Percentiles rank a stretch among this genome's conserved stretches.
Evolutionary conservation across 2,888 invertebrate genomes (phyloP).

Genomic region (Drosophila mayaguana): DNA sequence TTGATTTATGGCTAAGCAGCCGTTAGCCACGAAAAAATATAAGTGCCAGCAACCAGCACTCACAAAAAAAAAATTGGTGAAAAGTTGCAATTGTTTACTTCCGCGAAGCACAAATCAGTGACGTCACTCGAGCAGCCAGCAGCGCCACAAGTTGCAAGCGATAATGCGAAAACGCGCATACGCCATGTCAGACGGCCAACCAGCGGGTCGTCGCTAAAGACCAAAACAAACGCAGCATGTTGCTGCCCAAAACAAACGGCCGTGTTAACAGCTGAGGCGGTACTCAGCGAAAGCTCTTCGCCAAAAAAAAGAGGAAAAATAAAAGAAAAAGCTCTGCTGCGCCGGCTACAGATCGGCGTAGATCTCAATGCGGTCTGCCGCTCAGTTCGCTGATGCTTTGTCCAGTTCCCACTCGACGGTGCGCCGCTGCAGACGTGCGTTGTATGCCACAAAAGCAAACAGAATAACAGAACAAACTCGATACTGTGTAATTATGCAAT

Average conservation of each 20-base stretch:
- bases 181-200: slow-evolving; percentile 40
- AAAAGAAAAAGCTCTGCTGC: slow-evolving; percentile 44
- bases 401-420: slow-evolving; percentile 74
- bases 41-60: slow-evolving; percentile 9
- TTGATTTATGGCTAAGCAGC: slow-evolving; percentile 71
- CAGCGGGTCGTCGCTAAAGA: slow-evolving; percentile 43
- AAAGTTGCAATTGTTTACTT: slow-evolving; percentile 69
- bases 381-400: slow-evolving; percentile 36
- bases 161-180: slow-evolving; percentile 47
- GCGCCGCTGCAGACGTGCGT: slow-evolving; percentile 65
- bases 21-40: slow-evolving; percentile 29
- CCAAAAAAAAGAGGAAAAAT: slow-evolving; percentile 41
- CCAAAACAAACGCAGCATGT: slow-evolving; percentile 73
- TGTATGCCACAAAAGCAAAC: slow-evolving; percentile 1
- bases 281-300: slow-evolving; percentile 51
- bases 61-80: slow-evolving; percentile 20
- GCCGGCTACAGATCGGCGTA: slow-evolving; percentile 58
- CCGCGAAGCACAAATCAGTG: slow-evolving; percentile 74
- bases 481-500: slow-evolving; percentile 44
- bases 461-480: neutral
- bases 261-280: slow-evolving; percentile 66
- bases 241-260: slow-evolving; percentile 37
- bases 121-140: slow-evolving; percentile 54
- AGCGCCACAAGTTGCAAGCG: slow-evolving; percentile 26
- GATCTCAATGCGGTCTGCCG: slow-evolving; percentile 25